Evolutionary conservation across 1,140 invertebrate species (phyloP).

Genomic region (Drosophila ambigua): DNA sequence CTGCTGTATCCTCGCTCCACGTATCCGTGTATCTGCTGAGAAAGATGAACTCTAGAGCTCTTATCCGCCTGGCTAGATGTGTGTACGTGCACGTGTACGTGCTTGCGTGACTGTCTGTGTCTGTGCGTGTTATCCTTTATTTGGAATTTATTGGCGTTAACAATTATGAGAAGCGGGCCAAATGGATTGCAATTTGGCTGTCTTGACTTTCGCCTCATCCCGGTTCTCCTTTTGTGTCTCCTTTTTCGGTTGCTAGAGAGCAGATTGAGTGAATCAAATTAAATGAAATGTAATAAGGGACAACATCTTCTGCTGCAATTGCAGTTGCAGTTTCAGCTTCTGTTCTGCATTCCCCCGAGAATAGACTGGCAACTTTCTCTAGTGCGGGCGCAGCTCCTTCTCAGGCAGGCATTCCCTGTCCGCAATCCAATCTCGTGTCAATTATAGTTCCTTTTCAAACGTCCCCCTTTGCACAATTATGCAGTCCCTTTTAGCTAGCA

Average conservation of each 20-base stretch:
- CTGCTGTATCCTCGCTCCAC: neutral
- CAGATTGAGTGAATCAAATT: slow-evolving; percentile 14
- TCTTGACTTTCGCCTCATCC: slow-evolving; percentile 2
- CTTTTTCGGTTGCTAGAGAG: slow-evolving; percentile 21
- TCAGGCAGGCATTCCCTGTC: neutral
- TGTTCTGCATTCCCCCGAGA: neutral
- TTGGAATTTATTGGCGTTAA: slow-evolving; percentile 40
- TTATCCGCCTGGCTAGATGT: slow-evolving; percentile 30
- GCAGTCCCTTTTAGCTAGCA: slow-evolving; percentile 46
- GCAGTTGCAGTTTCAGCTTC: neutral
- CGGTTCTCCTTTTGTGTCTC: slow-evolving; percentile 22
- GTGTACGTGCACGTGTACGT: slow-evolving; percentile 3
- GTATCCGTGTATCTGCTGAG: slow-evolving; percentile 1
- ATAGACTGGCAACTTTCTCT: too few species aligned
- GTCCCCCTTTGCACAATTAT: slow-evolving; percentile 63
- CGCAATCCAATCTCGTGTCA: slow-evolving; percentile 44
- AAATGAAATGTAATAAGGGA: slow-evolving; percentile 11
- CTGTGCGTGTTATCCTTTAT: slow-evolving; percentile 39
- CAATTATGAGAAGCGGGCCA: slow-evolving; percentile 46
- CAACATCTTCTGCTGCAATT: neutral
- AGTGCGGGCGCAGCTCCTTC: neutral
- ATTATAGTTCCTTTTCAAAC: slow-evolving; percentile 65
- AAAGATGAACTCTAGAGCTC: slow-evolving; percentile 30
- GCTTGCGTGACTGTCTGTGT: slow-evolving; percentile 26
- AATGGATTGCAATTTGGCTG: slow-evolving; percentile 26